A percentile compares a stretch with the other conserved stretches of the same genome.
These are phyloP conservation scores for Ataeniobius toweri DNA, from an alignment of 2,797 vertebrate species.

Conservation along the genomic window DNA sequence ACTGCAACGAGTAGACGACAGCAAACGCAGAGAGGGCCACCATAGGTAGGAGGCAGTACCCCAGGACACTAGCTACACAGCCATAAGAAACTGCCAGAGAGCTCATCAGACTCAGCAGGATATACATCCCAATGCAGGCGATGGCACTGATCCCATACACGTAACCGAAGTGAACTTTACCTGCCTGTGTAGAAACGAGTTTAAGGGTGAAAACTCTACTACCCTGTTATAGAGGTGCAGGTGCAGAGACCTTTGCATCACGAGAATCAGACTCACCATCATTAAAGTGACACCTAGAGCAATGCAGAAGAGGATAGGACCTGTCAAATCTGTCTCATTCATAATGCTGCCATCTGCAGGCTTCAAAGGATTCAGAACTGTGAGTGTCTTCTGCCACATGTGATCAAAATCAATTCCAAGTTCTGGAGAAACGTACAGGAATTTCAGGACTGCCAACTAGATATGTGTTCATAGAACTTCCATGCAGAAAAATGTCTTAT, in stretches of 20 bases:
- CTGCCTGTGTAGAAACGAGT: neutral
- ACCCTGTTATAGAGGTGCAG: neutral
- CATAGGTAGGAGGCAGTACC: conserved; percentile 94
- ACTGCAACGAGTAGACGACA: conserved; percentile 18
- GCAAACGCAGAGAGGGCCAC: conserved; percentile 78
- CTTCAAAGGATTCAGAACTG: conserved; percentile 90
- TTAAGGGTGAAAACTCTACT: neutral
- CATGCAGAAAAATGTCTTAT: neutral
- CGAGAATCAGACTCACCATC: conserved; percentile 13
- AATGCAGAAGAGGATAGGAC: conserved; percentile 91
- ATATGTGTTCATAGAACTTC: no score
- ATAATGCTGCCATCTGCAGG: conserved; percentile 92
- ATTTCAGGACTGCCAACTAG: neutral
- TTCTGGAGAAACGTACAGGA: conserved; percentile 1
- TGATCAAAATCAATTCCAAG: conserved; percentile 83
- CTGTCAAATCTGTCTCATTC: conserved; percentile 92
- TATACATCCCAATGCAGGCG: conserved; percentile 82
- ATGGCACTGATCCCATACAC: conserved; percentile 18
- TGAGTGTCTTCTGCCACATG: conserved; percentile 95
- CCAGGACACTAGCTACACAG: conserved; percentile 92
- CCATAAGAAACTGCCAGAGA: conserved; percentile 88
- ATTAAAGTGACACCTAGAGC: conserved; percentile 63
- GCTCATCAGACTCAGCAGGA: conserved; percentile 92
- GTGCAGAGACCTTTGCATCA: neutral
- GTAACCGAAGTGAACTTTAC: conserved; percentile 20